A percentile compares a stretch with the other conserved stretches of the same genome.
These are phyloP conservation scores for Rutilus rutilus DNA, from an alignment of 2,113 vertebrate genomes.

Conservation along the genomic window DNA sequence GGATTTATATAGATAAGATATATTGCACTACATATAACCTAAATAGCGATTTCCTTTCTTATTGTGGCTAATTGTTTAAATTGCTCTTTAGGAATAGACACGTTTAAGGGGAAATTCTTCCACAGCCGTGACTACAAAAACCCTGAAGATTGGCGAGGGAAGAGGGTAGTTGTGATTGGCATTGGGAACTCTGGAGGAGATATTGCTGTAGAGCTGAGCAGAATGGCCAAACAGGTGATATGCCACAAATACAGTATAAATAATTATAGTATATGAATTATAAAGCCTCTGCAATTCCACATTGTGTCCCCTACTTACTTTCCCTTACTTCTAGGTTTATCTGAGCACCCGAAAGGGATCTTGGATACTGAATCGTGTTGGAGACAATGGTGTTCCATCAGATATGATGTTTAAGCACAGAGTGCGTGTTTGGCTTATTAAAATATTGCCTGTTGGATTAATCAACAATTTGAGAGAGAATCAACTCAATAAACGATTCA, in stretches of 20 bases:
- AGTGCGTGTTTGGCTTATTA: slow-evolving; percentile 18
- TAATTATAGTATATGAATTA: not conserved
- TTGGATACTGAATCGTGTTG: slow-evolving; percentile 87
- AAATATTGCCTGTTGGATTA: slow-evolving; percentile 72
- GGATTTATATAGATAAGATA: no score
- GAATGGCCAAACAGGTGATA: slow-evolving; percentile 85
- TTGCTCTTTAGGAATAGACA: slow-evolving; percentile 81
- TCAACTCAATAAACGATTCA: slow-evolving; percentile 75
- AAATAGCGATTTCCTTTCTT: not conserved
- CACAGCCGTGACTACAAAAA: slow-evolving; percentile 93
- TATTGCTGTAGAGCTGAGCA: slow-evolving; percentile 91
- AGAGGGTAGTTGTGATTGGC: slow-evolving; percentile 85
- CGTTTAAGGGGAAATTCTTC: slow-evolving; percentile 84
- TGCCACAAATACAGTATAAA: not conserved
- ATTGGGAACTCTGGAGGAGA: slow-evolving; percentile 94
- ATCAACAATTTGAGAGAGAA: slow-evolving; percentile 60
- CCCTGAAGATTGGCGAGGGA: slow-evolving; percentile 75
- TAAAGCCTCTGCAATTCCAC: not conserved
- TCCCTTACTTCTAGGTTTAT: slow-evolving; percentile 79
- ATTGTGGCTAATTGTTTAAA: not conserved
- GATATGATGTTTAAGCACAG: slow-evolving; percentile 78
- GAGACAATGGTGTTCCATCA: slow-evolving; percentile 73
- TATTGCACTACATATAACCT: no score
- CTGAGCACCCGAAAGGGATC: slow-evolving; percentile 90
- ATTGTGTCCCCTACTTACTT: not conserved